A percentile compares a stretch with the other conserved stretches of the same genome.
Evolutionary conservation across 2,888 invertebrate species (phyloP).

Genomic region (Acanthosepion esculentum): DNA sequence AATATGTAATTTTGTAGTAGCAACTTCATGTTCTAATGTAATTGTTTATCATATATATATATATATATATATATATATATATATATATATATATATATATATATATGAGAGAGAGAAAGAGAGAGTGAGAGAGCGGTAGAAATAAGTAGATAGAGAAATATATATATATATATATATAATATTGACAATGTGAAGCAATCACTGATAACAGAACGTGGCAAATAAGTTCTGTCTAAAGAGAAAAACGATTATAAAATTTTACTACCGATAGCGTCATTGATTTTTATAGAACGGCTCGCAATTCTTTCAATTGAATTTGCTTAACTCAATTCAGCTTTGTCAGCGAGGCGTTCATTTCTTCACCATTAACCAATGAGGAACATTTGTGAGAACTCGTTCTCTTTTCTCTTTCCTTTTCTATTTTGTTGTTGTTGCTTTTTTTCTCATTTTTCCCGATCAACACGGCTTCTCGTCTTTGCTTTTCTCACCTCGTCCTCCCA

Average conservation of each 20-base stretch:
- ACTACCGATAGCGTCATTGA: background rate
- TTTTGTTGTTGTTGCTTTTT: too few species aligned
- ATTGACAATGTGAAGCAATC: background rate
- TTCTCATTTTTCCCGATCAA: too few species aligned
- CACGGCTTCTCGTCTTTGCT: too few species aligned
- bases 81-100: too few species aligned
- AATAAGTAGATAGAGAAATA: background rate
- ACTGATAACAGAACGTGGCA: background rate
- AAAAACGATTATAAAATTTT: constrained; percentile 20
- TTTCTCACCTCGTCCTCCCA: too few species aligned
- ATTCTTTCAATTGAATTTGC: constrained; percentile 33
- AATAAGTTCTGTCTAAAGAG: background rate
- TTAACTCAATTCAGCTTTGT: background rate
- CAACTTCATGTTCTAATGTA: too few species aligned
- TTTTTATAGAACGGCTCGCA: background rate
- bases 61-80: too few species aligned
- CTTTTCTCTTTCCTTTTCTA: too few species aligned
- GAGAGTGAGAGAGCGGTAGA: background rate
- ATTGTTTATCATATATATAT: too few species aligned
- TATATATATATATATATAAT: too few species aligned
- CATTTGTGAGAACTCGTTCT: too few species aligned
- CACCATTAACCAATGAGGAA: background rate
- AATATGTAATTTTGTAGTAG: too few species aligned
- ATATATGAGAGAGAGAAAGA: background rate
- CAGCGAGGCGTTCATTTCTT: background rate